Evolutionary conservation across 1,140 invertebrate genomes (phyloP).

Genomic region (Bombus cullumanus): DNA sequence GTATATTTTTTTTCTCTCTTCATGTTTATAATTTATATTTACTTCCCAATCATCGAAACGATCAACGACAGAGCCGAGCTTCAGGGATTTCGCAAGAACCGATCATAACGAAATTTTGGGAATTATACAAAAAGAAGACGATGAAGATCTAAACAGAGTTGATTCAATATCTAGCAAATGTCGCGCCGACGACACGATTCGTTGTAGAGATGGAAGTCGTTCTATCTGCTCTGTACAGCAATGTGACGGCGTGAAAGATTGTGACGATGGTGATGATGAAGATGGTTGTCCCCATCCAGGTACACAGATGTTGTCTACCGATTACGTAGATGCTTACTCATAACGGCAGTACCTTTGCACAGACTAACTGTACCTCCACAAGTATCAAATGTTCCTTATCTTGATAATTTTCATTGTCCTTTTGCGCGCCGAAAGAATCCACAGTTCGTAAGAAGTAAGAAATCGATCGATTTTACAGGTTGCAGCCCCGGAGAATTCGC

Average conservation of each 20-base stretch:
- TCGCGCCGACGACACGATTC: constrained; percentile 80
- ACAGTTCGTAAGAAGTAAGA: fast-evolving
- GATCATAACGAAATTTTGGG: not conserved
- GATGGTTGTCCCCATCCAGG: constrained; percentile 68
- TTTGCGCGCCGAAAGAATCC: too few species aligned
- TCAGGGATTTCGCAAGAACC: not conserved
- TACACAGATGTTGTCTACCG: constrained; percentile 41
- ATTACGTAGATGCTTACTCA: not conserved
- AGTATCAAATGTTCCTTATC: not conserved
- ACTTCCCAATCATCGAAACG: not conserved
- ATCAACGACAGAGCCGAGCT: not conserved
- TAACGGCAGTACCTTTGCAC: not conserved
- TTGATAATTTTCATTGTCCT: not conserved
- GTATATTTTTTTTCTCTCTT: not conserved
- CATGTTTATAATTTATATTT: not conserved
- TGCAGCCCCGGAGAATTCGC: constrained; percentile 78
- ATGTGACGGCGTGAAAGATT: constrained; percentile 83
- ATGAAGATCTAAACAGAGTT: not conserved
- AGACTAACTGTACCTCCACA: not conserved
- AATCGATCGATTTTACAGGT: constrained; percentile 67
- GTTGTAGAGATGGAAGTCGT: constrained; percentile 78
- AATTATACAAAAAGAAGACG: not conserved
- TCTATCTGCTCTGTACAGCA: constrained; percentile 78
- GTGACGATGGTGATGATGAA: constrained; percentile 83
- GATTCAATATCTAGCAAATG: constrained; percentile 69